phyloP scores from a whole-genome alignment of 2,888 invertebrate genomes.

The Sympetrum striolatum region DNA sequence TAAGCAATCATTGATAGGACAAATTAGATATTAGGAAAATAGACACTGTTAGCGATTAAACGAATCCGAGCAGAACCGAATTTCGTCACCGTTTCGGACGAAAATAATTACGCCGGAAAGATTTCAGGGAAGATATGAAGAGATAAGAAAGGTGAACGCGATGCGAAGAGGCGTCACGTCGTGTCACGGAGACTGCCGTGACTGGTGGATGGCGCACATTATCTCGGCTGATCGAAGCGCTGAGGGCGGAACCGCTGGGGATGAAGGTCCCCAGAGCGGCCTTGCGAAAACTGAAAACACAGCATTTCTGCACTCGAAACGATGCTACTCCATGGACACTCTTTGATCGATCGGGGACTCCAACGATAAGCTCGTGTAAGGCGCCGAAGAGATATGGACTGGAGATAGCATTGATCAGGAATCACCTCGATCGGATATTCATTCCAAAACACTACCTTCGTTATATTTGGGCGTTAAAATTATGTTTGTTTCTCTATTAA shows the following conservation, averaged over 20 bases:
- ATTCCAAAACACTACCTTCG: too few species aligned
- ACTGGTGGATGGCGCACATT: background rate
- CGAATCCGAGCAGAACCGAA: too few species aligned
- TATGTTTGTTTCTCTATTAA: too few species aligned
- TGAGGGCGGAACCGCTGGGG: background rate
- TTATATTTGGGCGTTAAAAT: too few species aligned
- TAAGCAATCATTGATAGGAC: too few species aligned
- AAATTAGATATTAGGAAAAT: too few species aligned
- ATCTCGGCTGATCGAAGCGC: constrained; percentile 34
- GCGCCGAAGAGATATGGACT: background rate
- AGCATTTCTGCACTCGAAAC: background rate
- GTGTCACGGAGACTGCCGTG: background rate
- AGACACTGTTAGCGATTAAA: too few species aligned
- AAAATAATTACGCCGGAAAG: background rate
- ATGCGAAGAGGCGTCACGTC: background rate
- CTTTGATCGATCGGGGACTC: background rate
- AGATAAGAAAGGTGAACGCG: background rate
- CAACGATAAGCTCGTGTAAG: background rate
- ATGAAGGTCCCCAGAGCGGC: background rate
- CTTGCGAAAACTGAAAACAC: background rate
- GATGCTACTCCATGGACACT: background rate
- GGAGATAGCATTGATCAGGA: background rate
- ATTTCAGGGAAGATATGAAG: background rate
- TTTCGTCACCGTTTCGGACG: too few species aligned
- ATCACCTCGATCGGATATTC: background rate